A percentile compares a stretch with the other conserved stretches of the same genome.
Conservation (phyloP, 1,140 invertebrate species). For the Phymastichus coffea region DNA sequence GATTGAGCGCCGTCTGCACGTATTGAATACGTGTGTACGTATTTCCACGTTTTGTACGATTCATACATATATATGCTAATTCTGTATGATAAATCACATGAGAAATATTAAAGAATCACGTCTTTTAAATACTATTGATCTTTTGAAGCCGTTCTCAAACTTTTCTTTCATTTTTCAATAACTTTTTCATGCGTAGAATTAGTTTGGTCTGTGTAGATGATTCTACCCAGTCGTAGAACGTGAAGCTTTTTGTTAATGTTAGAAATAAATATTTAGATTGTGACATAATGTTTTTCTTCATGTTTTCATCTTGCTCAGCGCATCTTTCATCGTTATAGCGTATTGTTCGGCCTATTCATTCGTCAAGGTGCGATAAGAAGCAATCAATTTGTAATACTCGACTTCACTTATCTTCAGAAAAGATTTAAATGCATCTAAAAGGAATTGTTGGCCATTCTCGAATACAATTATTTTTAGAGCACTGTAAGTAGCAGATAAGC, state of each 20-base stretch:
- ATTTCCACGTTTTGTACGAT: no score
- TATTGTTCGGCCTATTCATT: no score
- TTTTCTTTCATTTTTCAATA: no score
- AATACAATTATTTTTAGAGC: constrained; percentile 33
- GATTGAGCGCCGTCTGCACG: no score
- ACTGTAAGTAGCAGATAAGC: constrained; percentile 36
- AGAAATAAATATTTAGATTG: constrained; percentile 27
- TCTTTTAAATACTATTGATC: no score
- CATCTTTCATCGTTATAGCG: constrained; percentile 39
- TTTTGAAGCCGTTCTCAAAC: not conserved
- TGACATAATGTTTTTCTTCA: constrained; percentile 3
- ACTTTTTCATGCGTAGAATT: no score
- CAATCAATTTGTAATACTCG: constrained; percentile 35
- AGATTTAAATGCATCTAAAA: constrained; percentile 35
- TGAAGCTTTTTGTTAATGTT: constrained; percentile 27
- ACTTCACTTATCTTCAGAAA: constrained; percentile 35
- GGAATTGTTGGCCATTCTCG: constrained; percentile 39
- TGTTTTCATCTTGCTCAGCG: constrained; percentile 19
- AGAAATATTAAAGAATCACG: no score
- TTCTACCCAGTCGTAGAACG: constrained; percentile 25
- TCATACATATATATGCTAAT: no score
- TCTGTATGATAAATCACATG: no score
- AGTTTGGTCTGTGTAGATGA: constrained; percentile 10
- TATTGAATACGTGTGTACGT: no score
- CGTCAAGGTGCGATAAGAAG: constrained; percentile 40